Evolutionary conservation across 2,797 vertebrate species (phyloP).

Genomic region (Mormyrops boulengeri): DNA sequence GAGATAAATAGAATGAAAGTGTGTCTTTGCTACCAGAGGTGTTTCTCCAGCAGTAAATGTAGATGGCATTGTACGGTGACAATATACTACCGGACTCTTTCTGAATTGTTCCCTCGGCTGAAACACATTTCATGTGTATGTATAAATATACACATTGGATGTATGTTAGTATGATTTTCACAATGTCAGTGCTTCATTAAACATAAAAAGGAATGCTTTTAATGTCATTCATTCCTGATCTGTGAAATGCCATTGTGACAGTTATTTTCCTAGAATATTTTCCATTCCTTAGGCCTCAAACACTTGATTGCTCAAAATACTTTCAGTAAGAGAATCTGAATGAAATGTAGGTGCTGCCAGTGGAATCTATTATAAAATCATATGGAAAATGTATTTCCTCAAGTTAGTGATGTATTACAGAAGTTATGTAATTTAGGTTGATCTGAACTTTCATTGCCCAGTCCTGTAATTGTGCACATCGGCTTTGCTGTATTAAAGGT

Average conservation of each 20-base stretch:
- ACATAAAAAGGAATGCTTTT: not conserved
- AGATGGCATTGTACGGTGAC: not conserved
- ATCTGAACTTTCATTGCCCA: not conserved
- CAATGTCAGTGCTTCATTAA: not conserved
- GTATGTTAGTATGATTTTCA: not conserved
- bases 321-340: not conserved
- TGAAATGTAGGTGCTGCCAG: not conserved
- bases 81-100: not conserved
- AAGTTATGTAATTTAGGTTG: not conserved
- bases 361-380: not conserved
- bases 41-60: constrained; percentile 1
- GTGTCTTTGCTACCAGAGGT: not conserved
- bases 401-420: not conserved
- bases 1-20: not conserved
- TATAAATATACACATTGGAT: not conserved
- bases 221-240: not conserved
- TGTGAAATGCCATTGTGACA: not conserved
- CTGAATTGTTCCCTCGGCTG: not conserved
- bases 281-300: not conserved
- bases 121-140: not conserved
- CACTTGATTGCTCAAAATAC: not conserved
- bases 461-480: not conserved
- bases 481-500: not conserved
- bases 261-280: not conserved
- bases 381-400: not conserved